Percentiles rank a stretch among this genome's conserved stretches.
Evolutionary conservation across 2,113 vertebrate species (phyloP).

Genomic region (Pheucticus melanocephalus): DNA sequence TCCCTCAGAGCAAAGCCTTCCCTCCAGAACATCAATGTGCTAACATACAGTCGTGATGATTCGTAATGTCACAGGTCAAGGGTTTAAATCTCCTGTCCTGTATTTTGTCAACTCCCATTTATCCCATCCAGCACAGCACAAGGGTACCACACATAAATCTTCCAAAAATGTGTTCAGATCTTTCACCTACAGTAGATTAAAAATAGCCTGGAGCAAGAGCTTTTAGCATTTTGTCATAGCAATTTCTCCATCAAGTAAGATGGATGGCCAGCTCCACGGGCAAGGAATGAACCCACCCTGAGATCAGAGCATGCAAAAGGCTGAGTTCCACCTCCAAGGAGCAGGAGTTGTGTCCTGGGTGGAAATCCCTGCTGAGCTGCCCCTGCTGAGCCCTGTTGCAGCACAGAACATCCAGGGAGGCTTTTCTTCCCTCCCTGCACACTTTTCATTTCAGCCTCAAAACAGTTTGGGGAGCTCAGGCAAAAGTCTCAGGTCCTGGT

Average conservation of each 20-base stretch:
- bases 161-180: slow-evolving; percentile 48
- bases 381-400: neutral
- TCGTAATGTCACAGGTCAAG: slow-evolving; percentile 10
- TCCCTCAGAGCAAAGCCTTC: neutral
- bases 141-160: slow-evolving; percentile 1
- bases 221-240: slow-evolving; percentile 52
- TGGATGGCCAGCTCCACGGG: neutral
- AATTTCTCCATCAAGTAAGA: slow-evolving; percentile 37
- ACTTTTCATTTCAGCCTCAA: neutral
- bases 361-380: slow-evolving; percentile 33
- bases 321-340: neutral
- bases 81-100: slow-evolving; percentile 7
- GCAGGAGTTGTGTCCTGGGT: neutral
- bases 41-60: neutral
- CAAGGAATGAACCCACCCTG: neutral
- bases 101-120: slow-evolving; percentile 38
- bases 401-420: neutral
- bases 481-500: neutral
- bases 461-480: neutral
- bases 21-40: neutral
- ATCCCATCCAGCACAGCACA: neutral
- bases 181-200: slow-evolving; percentile 63
- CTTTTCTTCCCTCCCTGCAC: neutral
- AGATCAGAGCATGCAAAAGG: slow-evolving; percentile 7
- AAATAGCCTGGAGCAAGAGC: slow-evolving; percentile 49